A percentile compares a stretch with the other conserved stretches of the same genome.
These are phyloP conservation scores for Amblyjoppa fuscipennis DNA, from an alignment of 2,888 invertebrate genomes.

Conservation along the genomic window DNA sequence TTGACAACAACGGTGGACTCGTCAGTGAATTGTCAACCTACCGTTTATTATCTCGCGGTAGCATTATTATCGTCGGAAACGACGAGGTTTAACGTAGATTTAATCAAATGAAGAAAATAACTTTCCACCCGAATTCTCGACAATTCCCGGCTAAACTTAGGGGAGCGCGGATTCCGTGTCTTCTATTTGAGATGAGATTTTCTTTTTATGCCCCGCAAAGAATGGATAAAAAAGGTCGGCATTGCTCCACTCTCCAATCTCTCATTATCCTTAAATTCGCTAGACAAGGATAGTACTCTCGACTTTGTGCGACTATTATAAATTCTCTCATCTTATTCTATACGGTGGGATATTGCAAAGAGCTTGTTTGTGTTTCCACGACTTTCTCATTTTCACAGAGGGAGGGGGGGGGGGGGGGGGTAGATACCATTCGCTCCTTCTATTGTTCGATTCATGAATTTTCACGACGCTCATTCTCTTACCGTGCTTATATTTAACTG, in stretches of 20 bases:
- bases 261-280: conserved; percentile 9
- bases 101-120: conserved; percentile 59
- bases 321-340: conserved; percentile 15
- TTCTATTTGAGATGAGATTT: neutral
- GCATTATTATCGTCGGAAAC: conserved; percentile 39
- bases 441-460: conserved; percentile 21
- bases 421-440: neutral
- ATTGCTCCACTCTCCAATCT: neutral
- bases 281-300: conserved; percentile 9
- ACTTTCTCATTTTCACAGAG: conserved; percentile 16
- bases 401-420: too few species aligned
- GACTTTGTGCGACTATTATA: conserved; percentile 13
- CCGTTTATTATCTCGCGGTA: conserved; percentile 4
- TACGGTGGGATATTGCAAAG: neutral
- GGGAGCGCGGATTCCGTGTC: neutral
- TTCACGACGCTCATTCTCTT: conserved; percentile 2
- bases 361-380: conserved; percentile 8
- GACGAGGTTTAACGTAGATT: conserved; percentile 25
- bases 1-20: neutral
- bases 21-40: neutral
- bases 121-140: conserved; percentile 14
- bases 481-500: conserved; percentile 9
- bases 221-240: neutral
- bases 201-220: neutral
- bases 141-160: neutral